A percentile compares a stretch with the other conserved stretches of the same genome.
These are phyloP conservation scores for Polydrusus tereticollis DNA, from an alignment of 2,888 invertebrate genomes.

Conservation along the genomic window DNA sequence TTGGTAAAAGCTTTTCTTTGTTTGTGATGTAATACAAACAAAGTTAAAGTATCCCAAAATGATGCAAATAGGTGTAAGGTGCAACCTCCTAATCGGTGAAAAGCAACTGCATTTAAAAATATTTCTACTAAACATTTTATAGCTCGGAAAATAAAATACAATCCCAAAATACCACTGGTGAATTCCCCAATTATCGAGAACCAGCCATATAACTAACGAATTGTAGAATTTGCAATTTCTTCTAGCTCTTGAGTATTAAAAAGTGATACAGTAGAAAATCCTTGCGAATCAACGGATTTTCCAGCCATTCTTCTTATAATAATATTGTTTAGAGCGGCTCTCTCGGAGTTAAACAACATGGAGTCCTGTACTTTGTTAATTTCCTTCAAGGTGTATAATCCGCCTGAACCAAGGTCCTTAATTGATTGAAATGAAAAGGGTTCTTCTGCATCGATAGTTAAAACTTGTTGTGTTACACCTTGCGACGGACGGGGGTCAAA, in stretches of 20 bases:
- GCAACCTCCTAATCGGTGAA: neutral
- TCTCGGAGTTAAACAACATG: neutral
- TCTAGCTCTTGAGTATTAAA: neutral
- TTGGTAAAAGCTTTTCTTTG: neutral
- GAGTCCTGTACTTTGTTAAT: neutral
- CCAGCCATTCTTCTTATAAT: neutral
- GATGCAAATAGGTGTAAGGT: neutral
- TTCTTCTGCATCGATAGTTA: neutral
- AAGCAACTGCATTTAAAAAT: neutral
- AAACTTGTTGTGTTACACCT: neutral
- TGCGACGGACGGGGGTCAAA: conserved; percentile 12
- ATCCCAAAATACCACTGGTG: neutral
- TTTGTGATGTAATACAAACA: conserved; percentile 13
- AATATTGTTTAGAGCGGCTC: conserved; percentile 3
- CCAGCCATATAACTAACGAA: no score
- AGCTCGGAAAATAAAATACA: neutral
- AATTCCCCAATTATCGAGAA: no score
- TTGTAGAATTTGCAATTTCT: no score
- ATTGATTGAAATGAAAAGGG: neutral
- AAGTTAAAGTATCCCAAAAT: conserved; percentile 4
- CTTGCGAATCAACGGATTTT: no score
- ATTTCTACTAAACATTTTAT: neutral
- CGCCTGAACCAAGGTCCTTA: neutral
- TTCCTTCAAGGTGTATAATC: neutral
- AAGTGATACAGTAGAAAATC: neutral